Percentiles rank a stretch among this genome's conserved stretches.
phyloP scores from a whole-genome alignment of 1,140 invertebrate genomes.

The Drosophila santomea region DNA sequence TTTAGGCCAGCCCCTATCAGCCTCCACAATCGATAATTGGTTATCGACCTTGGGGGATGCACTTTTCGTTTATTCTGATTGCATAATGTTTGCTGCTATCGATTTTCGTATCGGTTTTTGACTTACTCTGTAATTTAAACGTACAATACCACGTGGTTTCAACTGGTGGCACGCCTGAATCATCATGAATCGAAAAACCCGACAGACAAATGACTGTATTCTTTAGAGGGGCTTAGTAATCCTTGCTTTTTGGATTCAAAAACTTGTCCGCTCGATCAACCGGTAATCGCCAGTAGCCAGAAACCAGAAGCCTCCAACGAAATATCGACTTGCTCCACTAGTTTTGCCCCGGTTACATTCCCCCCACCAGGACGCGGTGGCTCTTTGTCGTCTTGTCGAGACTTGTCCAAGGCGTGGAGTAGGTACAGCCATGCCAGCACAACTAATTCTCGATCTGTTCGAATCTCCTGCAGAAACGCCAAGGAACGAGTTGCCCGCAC shows the following conservation, averaged over 20 bases:
- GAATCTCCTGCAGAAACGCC: slow-evolving; percentile 58
- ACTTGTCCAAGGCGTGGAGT: slow-evolving; percentile 13
- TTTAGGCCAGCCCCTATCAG: background rate
- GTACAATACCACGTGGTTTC: background rate
- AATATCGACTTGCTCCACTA: slow-evolving; percentile 19
- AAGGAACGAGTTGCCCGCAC: slow-evolving; percentile 9
- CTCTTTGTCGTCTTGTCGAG: slow-evolving; percentile 4
- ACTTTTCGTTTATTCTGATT: background rate
- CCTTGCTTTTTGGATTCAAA: too few species aligned
- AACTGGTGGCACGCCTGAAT: background rate
- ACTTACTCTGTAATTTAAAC: background rate
- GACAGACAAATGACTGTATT: background rate
- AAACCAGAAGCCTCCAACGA: slow-evolving; percentile 2
- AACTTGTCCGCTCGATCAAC: background rate
- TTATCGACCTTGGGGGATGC: background rate
- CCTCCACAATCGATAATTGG: background rate
- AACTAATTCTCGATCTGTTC: slow-evolving; percentile 2
- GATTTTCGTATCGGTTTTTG: background rate
- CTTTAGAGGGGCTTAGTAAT: background rate
- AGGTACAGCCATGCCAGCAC: background rate
- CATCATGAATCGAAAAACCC: too few species aligned
- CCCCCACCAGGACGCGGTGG: background rate
- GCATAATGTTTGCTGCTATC: background rate
- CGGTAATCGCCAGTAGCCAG: background rate
- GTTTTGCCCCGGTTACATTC: background rate